These are phyloP conservation scores for Onychomys leucogaster DNA, from an alignment of 2,797 vertebrate species.

Conservation along the genomic window DNA sequence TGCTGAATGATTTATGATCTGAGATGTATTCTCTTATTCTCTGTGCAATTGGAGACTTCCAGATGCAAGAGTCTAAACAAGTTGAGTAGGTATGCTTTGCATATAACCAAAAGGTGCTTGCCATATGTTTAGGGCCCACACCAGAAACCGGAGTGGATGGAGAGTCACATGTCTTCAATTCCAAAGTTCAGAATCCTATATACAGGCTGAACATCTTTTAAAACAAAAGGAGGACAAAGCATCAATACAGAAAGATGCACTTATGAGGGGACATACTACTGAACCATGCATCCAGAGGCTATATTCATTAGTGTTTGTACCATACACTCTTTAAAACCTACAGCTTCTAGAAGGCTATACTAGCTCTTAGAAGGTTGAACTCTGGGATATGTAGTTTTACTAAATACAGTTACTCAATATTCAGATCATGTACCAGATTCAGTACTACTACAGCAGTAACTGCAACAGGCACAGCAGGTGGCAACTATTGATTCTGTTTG, in stretches of 20 bases:
- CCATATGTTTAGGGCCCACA: neutral
- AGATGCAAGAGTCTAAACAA: neutral
- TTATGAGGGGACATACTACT: neutral
- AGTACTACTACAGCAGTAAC: neutral
- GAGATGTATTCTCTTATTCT: slow-evolving; percentile 4
- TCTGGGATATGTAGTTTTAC: neutral
- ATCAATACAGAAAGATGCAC: neutral
- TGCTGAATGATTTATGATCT: neutral
- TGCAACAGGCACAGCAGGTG: neutral
- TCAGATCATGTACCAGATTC: neutral
- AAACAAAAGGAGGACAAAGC: neutral
- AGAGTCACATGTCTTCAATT: neutral
- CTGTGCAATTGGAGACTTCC: neutral
- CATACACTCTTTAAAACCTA: slow-evolving; percentile 1
- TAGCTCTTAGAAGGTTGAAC: neutral
- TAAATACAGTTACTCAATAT: neutral
- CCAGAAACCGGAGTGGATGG: neutral
- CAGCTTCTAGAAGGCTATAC: neutral
- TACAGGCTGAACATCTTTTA: neutral
- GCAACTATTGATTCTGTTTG: neutral
- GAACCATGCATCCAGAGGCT: neutral
- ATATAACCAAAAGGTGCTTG: neutral
- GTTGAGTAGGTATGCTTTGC: neutral
- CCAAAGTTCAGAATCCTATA: neutral
- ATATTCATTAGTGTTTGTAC: neutral